Evolutionary conservation across 1,140 invertebrate species (phyloP), one percentile per base, ranked within the genome.

Genomic region (Musca vetustissima): DNA sequence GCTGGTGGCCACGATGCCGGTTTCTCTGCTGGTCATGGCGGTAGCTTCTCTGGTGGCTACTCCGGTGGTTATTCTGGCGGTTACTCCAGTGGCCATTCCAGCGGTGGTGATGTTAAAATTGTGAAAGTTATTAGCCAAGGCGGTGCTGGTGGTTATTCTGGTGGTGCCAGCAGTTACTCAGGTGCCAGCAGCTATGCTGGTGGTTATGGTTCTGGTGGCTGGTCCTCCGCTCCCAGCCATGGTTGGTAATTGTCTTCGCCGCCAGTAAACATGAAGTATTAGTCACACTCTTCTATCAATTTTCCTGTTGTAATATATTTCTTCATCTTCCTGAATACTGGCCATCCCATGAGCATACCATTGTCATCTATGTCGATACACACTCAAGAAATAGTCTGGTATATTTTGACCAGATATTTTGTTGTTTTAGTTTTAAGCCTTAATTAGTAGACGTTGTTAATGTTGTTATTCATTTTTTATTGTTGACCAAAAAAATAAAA

Each of bases 41-140:
- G 75, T 25, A 72, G 70, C 15, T 69, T 69, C 14, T 71, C 57
- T 13, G 74, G 69, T 50, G 69, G 69, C 50, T 65, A 59, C 15
- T 71, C 69, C n/a, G 48, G 11, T 19, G 55, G 48, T 28, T 25
- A 65, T 6, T 69, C 48, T 4, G n/a, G n/a, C n/a, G n/a, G n/a
- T n/a, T n/a, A 69, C 32, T 3, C n/a, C n/a, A 72, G 67, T 57
- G 70, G 67, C 21, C 21, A 52, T n/a, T 15, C 14, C 6, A 49
- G 68, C 21, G 48, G 57, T 24, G 65, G 49, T 9, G 69, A 67
- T 67, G 47, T 70, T 15, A 76, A 76, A 43, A 74, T 76, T 67
- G 68, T 76, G 9, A 77, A 77, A 64, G 70, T 75, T 50, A 75
- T 77, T 25, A 72, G 74, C 50, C 71, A 68, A 49, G 69, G 71